These are phyloP conservation scores for Eubucco bourcierii DNA, from an alignment of 2,113 vertebrate genomes.

Conservation along the genomic window DNA sequence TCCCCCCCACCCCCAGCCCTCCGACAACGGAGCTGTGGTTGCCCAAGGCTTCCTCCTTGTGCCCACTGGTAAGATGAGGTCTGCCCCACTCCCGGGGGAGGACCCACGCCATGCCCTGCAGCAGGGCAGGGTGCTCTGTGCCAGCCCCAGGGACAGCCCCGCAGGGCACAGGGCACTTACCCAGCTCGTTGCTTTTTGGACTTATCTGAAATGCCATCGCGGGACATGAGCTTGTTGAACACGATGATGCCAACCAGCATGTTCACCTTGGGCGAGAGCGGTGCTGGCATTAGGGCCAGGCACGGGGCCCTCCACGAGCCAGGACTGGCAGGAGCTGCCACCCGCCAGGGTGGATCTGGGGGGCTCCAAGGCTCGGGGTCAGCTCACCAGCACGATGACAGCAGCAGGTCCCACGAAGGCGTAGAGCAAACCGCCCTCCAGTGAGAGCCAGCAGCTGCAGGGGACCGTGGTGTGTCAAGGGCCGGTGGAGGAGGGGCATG, in stretches of 20 bases:
- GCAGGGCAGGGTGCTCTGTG: not conserved
- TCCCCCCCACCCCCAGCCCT: not conserved
- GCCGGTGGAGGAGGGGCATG: not conserved
- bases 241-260: constrained; percentile 98
- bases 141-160: not conserved
- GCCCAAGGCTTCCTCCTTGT: not conserved
- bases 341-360: not conserved
- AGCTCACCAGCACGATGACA: constrained; percentile 92
- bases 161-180: constrained; percentile 76
- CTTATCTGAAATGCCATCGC: constrained; percentile 98
- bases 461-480: not conserved
- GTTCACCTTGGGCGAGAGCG: constrained; percentile 84
- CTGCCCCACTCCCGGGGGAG: not conserved
- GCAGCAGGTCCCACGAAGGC: constrained; percentile 94
- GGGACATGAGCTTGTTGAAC: constrained; percentile 98
- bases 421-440: constrained; percentile 92
- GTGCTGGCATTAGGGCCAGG: not conserved
- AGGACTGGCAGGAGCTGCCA: not conserved
- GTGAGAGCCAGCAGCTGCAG: constrained; percentile 91
- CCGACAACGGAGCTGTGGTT: fast-evolving
- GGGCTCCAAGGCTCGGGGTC: fast-evolving
- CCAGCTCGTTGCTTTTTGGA: constrained; percentile 99
- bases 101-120: not conserved
- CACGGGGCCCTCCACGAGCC: fast-evolving
- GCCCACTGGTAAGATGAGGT: not conserved